A percentile compares a stretch with the other conserved stretches of the same genome.
phyloP scores from a whole-genome alignment of 2,113 vertebrate species.

The Dipodomys merriami region DNA sequence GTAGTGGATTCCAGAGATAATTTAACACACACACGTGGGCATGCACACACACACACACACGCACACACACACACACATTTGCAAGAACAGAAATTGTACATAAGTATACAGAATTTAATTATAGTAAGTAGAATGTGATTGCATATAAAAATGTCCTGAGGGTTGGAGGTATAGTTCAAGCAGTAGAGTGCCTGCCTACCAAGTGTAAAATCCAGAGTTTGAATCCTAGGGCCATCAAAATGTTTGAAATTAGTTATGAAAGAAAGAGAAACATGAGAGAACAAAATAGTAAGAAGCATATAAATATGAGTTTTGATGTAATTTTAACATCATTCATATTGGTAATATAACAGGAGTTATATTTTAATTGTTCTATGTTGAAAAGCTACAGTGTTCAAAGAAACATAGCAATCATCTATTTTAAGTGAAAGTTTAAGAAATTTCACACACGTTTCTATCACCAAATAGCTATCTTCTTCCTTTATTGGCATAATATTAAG shows the following conservation, averaged over 20 bases:
- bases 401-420: not conserved
- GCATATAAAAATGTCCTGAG: not conserved
- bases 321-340: not conserved
- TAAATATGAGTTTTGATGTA: not conserved
- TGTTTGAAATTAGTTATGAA: not conserved
- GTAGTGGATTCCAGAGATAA: not conserved
- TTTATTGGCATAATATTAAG: not conserved
- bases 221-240: too few species aligned
- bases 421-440: not conserved
- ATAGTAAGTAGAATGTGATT: not conserved
- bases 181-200: too few species aligned
- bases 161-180: too few species aligned
- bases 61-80: not conserved
- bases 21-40: not conserved
- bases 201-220: too few species aligned
- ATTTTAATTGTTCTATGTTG: not conserved
- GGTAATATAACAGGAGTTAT: not conserved
- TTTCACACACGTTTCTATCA: not conserved
- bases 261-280: not conserved
- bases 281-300: not conserved
- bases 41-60: not conserved
- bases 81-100: not conserved
- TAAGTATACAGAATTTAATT: not conserved
- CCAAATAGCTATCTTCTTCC: not conserved
- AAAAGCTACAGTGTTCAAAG: not conserved